Percentiles rank a stretch among this genome's conserved stretches.
Evolutionary conservation across 2,113 vertebrate species (phyloP).

Genomic region (Centropus unirufus): DNA sequence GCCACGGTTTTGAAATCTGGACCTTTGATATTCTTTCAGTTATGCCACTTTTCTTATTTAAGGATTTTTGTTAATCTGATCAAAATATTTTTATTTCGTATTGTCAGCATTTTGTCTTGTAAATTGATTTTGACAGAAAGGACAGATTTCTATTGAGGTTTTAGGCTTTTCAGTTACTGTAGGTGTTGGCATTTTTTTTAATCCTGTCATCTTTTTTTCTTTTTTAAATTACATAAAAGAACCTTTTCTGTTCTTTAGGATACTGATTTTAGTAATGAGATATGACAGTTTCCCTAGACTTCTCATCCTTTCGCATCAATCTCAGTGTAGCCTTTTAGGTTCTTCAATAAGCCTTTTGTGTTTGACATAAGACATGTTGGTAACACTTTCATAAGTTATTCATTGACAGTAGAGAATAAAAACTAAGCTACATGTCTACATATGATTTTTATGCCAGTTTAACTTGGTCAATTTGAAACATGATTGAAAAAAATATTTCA

Average conservation of each 20-base stretch:
- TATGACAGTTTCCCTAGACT: not conserved
- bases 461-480: not conserved
- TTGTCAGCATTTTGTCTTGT: not conserved
- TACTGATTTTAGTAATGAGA: not conserved
- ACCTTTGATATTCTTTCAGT: not conserved
- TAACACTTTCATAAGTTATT: not conserved
- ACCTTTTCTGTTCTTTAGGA: not conserved
- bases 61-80: not conserved
- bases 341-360: not conserved
- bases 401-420: not conserved
- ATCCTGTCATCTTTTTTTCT: not conserved
- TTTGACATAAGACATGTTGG: not conserved
- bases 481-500: not conserved
- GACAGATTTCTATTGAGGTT: not conserved
- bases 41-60: not conserved
- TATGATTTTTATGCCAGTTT: not conserved
- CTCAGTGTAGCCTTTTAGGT: not conserved
- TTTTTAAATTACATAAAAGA: not conserved
- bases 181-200: not conserved
- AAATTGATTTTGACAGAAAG: not conserved
- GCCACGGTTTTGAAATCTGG: not conserved
- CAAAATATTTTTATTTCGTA: not conserved
- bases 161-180: not conserved
- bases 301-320: not conserved
- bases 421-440: not conserved